These are phyloP conservation scores for Paracanthobrama guichenoti DNA, from an alignment of 2,113 vertebrate genomes.

Conservation along the genomic window DNA sequence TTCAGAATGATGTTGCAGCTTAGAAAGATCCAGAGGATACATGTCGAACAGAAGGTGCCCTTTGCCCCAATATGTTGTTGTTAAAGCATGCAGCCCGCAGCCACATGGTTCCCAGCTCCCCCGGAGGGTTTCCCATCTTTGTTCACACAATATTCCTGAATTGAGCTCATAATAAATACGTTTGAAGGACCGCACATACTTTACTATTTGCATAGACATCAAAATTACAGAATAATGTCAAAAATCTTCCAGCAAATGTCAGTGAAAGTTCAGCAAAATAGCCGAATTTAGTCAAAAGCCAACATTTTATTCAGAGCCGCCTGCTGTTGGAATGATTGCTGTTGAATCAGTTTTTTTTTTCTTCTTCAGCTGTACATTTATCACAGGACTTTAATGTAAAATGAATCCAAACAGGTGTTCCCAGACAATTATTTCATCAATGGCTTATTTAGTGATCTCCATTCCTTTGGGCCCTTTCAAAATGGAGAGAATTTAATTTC, in stretches of 20 bases:
- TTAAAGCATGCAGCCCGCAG: slow-evolving; percentile 9
- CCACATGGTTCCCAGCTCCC: slow-evolving; percentile 6
- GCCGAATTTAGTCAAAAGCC: slow-evolving; percentile 31
- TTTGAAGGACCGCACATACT: slow-evolving; percentile 56
- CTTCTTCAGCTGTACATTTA: neutral
- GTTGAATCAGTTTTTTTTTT: neutral
- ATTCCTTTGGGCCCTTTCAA: slow-evolving; percentile 56
- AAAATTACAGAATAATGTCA: slow-evolving; percentile 70
- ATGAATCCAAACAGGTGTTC: slow-evolving; percentile 53
- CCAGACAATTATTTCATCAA: slow-evolving; percentile 65
- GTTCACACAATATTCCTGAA: slow-evolving; percentile 74
- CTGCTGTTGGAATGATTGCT: neutral
- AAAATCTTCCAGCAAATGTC: slow-evolving; percentile 40
- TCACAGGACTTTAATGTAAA: slow-evolving; percentile 1
- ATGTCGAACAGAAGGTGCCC: neutral
- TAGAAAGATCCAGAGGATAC: slow-evolving; percentile 10
- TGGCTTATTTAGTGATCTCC: slow-evolving; percentile 65
- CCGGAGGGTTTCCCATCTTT: slow-evolving; percentile 47
- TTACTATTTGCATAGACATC: slow-evolving; percentile 52
- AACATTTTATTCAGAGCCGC: neutral
- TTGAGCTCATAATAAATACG: slow-evolving; percentile 69
- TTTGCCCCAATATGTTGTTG: slow-evolving; percentile 15
- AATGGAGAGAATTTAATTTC: slow-evolving; percentile 56
- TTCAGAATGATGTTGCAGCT: neutral
- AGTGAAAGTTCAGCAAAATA: slow-evolving; percentile 38